Evolutionary conservation across 2,888 invertebrate species (phyloP).

Genomic region (Chalcis sispes): DNA sequence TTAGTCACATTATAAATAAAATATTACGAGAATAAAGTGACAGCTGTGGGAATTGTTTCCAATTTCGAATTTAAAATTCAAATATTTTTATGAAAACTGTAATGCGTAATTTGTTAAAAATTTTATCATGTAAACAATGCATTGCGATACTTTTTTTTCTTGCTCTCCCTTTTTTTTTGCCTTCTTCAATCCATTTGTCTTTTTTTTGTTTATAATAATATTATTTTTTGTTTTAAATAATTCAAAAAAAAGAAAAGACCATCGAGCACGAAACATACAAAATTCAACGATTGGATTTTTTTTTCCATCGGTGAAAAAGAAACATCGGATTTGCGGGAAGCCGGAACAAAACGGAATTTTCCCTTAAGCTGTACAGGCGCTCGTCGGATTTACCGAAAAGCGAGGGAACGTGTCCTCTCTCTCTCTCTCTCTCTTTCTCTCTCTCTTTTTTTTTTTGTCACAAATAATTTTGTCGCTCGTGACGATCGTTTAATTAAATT

Average conservation of each 20-base stretch:
- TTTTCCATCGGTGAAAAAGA: conserved; percentile 26
- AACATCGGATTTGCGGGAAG: conserved; percentile 28
- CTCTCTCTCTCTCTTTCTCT: too few relatives aligned
- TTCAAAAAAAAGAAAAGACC: background rate
- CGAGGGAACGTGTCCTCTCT: conserved; percentile 14
- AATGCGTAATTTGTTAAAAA: conserved; percentile 6
- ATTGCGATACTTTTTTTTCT: background rate
- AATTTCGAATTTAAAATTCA: background rate
- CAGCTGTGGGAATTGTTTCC: conserved; percentile 14
- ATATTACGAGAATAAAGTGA: conserved; percentile 8
- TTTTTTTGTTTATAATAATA: background rate
- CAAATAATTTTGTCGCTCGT: conserved; percentile 53
- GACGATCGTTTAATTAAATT: conserved; percentile 56
- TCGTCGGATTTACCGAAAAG: conserved; percentile 5
- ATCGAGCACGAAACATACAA: background rate
- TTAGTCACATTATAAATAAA: conserved; percentile 7
- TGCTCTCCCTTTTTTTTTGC: background rate
- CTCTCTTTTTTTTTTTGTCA: conserved; percentile 40
- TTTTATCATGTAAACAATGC: conserved; percentile 11
- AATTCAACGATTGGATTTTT: conserved; percentile 21
- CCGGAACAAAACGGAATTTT: conserved; percentile 50
- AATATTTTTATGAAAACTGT: background rate
- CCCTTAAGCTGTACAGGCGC: conserved; percentile 48
- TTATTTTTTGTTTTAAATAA: too few relatives aligned
- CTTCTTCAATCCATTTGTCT: too few relatives aligned